Evolutionary conservation across 1,140 invertebrate species (phyloP).

Genomic region (Lordiphosa stackelbergi): DNA sequence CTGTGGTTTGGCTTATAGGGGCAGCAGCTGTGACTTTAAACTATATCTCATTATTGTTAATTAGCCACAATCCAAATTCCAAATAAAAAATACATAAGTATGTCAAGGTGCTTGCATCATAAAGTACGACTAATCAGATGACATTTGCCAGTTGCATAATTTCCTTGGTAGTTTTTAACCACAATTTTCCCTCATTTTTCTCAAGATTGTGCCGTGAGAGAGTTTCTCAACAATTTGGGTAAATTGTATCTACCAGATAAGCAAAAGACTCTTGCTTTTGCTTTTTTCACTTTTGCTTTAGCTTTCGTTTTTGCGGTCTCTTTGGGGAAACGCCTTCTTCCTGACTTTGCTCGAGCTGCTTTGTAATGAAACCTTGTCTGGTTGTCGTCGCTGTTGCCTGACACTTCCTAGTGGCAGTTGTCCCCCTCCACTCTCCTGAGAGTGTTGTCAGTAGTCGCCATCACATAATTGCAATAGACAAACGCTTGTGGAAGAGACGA

Average conservation of each 20-base stretch:
- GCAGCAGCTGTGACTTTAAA: slow-evolving; percentile 10
- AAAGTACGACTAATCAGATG: slow-evolving; percentile 2
- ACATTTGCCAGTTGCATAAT: slow-evolving; percentile 40
- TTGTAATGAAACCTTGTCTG: slow-evolving; percentile 2
- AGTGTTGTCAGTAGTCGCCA: slow-evolving; percentile 43
- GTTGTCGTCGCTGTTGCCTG: slow-evolving; percentile 28
- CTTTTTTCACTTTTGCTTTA: slow-evolving; percentile 28
- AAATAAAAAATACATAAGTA: background rate
- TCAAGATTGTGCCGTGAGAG: slow-evolving; percentile 52
- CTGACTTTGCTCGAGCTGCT: slow-evolving; percentile 9
- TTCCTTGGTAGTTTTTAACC: slow-evolving; percentile 29
- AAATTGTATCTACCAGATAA: slow-evolving; percentile 69
- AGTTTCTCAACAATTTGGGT: slow-evolving; percentile 67
- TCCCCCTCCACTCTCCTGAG: slow-evolving; percentile 31
- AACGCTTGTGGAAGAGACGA: slow-evolving; percentile 15
- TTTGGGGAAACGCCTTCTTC: slow-evolving; percentile 55
- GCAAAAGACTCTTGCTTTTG: slow-evolving; percentile 45
- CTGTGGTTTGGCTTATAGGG: slow-evolving; percentile 15
- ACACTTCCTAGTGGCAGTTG: slow-evolving; percentile 47
- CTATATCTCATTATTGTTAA: slow-evolving; percentile 15
- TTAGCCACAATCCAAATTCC: slow-evolving; percentile 5
- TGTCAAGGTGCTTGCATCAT: slow-evolving; percentile 33
- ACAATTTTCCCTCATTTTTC: slow-evolving; percentile 45
- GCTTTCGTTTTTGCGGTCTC: slow-evolving; percentile 28
- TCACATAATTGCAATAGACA: slow-evolving; percentile 69